Evolutionary conservation across 1,140 invertebrate genomes (phyloP).

Genomic region (Planococcus citri): DNA sequence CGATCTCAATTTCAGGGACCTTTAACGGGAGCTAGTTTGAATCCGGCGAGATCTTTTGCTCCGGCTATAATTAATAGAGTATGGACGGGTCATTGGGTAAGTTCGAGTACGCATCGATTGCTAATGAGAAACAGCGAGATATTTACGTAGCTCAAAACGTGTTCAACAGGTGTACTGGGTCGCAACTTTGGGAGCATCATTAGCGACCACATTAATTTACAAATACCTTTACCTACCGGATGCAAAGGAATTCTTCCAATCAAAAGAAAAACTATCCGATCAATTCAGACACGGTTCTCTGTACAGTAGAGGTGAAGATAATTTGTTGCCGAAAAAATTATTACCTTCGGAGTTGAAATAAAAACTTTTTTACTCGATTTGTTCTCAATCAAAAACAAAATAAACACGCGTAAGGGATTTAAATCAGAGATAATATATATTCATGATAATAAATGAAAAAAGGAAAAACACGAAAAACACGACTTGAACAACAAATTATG

Average conservation of each 20-base stretch:
- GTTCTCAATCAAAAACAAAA: neutral
- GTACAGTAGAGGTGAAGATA: neutral
- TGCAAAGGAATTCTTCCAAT: neutral
- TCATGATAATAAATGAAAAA: too few species aligned
- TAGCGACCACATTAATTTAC: neutral
- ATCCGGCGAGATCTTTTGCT: slow-evolving; percentile 63
- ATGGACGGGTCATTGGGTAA: slow-evolving; percentile 62
- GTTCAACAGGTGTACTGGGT: slow-evolving; percentile 1
- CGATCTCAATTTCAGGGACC: slow-evolving; percentile 39
- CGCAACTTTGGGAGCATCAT: neutral
- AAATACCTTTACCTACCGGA: slow-evolving; percentile 4
- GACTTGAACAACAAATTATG: too few species aligned
- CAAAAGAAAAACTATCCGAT: neutral
- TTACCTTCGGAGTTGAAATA: neutral
- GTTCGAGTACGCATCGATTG: neutral
- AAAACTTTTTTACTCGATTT: neutral
- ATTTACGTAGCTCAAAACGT: too few species aligned
- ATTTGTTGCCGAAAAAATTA: neutral
- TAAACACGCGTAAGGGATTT: too few species aligned
- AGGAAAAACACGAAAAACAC: too few species aligned
- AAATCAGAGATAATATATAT: too few species aligned
- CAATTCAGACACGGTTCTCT: neutral
- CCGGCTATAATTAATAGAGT: slow-evolving; percentile 56
- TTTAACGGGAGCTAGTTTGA: slow-evolving; percentile 67
- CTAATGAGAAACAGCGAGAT: neutral